phyloP scores from a whole-genome alignment of 2,797 vertebrate species.

The Neosilurus mollespiculum region DNA sequence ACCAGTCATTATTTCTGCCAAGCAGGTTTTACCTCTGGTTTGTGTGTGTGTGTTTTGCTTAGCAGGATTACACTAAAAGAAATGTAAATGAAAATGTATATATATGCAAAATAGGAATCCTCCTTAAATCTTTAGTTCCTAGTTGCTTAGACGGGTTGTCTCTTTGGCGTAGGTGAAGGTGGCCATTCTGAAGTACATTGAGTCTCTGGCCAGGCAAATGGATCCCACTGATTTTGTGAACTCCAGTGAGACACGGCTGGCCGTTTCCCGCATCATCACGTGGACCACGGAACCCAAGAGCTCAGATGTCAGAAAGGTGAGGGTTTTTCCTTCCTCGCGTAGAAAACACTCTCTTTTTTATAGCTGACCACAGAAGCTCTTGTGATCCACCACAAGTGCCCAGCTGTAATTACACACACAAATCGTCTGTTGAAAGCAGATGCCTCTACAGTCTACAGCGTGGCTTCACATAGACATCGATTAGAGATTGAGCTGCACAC shows the following conservation, averaged over 20 bases:
- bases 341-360: background rate
- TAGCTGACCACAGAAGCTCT: background rate
- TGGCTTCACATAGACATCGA: background rate
- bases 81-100: background rate
- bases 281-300: slow-evolving; percentile 98
- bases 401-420: slow-evolving; percentile 8
- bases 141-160: background rate
- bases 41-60: too few relatives aligned
- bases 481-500: background rate
- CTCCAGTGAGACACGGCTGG: slow-evolving; percentile 92
- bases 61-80: too few relatives aligned
- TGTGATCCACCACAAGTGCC: background rate
- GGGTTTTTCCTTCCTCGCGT: slow-evolving; percentile 32
- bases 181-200: slow-evolving; percentile 92
- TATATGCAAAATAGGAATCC: background rate
- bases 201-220: slow-evolving; percentile 90
- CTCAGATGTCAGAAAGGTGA: slow-evolving; percentile 94
- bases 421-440: slow-evolving; percentile 5
- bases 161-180: slow-evolving; percentile 84
- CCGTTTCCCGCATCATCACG: slow-evolving; percentile 94
- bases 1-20: too few relatives aligned
- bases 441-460: too few relatives aligned
- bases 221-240: slow-evolving; percentile 93
- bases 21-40: too few relatives aligned
- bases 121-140: background rate